These are phyloP conservation scores for Sorex araneus DNA, from an alignment of 2,113 vertebrate genomes.

Conservation along the genomic window DNA sequence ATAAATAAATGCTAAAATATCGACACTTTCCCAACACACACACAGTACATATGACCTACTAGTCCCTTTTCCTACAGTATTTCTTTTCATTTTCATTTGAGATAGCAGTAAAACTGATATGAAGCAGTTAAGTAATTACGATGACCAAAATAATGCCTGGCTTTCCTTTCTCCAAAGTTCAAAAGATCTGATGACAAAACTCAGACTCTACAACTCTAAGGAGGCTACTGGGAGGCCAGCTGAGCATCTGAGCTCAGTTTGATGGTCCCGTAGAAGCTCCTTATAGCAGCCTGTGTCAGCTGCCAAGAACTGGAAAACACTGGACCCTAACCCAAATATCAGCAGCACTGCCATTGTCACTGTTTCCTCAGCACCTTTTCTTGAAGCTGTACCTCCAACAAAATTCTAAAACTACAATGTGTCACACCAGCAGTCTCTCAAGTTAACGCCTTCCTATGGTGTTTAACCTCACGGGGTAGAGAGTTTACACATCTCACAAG, in stretches of 20 bases:
- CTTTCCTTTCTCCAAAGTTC: neutral
- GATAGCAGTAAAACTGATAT: fast-evolving
- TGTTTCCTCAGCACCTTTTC: too few relatives aligned
- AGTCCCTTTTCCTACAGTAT: too few relatives aligned
- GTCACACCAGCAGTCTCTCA: fast-evolving
- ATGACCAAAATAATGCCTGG: fast-evolving
- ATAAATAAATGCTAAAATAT: neutral
- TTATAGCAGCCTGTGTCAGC: neutral
- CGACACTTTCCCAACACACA: neutral
- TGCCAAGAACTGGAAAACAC: neutral
- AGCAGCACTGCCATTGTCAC: fast-evolving
- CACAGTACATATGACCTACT: too few relatives aligned
- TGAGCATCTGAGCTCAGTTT: neutral
- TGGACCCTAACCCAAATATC: neutral
- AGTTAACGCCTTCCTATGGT: neutral
- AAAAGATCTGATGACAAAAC: neutral
- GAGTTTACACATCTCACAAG: neutral
- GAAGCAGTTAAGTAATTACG: neutral
- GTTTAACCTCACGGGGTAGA: neutral
- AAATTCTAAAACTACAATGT: neutral
- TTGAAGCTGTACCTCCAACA: neutral
- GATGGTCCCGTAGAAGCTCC: neutral
- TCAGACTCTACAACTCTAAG: neutral
- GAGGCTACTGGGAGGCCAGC: fast-evolving
- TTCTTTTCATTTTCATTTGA: neutral